These are phyloP conservation scores for Hephaestus fuliginosus DNA, from an alignment of 2,797 vertebrate genomes.

Conservation along the genomic window DNA sequence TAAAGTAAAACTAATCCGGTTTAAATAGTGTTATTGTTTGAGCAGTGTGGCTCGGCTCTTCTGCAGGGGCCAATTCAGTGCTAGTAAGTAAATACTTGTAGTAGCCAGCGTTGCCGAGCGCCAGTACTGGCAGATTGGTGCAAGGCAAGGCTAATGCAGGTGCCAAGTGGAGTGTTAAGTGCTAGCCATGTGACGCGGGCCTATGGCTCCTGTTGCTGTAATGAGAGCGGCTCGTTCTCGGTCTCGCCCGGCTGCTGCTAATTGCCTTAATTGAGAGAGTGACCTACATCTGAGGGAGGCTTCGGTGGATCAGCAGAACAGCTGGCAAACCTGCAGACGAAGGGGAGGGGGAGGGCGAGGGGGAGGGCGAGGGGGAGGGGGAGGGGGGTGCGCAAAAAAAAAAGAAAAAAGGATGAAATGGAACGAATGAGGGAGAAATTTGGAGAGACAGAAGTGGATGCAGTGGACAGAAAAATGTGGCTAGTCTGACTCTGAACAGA, in stretches of 20 bases:
- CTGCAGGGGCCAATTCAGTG: slow-evolving; percentile 38
- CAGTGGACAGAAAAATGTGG: slow-evolving; percentile 24
- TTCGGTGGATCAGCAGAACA: slow-evolving; percentile 73
- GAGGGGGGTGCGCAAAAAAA: not conserved
- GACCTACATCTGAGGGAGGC: slow-evolving; percentile 79
- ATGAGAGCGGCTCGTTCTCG: slow-evolving; percentile 62
- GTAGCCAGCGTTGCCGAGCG: not conserved
- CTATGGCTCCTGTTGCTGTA: slow-evolving; percentile 78
- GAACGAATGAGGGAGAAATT: slow-evolving; percentile 53
- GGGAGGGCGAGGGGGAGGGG: no score
- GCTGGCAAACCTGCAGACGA: slow-evolving; percentile 70
- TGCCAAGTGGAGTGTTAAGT: slow-evolving; percentile 74
- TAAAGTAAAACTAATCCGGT: slow-evolving; percentile 54
- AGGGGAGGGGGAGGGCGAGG: slow-evolving; percentile 5
- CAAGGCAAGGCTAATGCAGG: slow-evolving; percentile 53
- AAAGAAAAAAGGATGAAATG: slow-evolving; percentile 36
- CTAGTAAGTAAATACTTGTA: slow-evolving; percentile 48
- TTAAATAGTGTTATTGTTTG: slow-evolving; percentile 53
- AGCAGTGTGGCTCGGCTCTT: slow-evolving; percentile 17
- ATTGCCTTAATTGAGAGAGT: slow-evolving; percentile 82
- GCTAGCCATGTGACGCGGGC: slow-evolving; percentile 54
- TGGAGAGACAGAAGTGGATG: slow-evolving; percentile 34
- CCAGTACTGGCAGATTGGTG: slow-evolving; percentile 47
- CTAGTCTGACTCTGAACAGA: slow-evolving; percentile 30
- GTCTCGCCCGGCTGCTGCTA: slow-evolving; percentile 69